Evolutionary conservation across 2,113 vertebrate genomes (phyloP), one percentile per base, ranked within the genome.

Genomic region (Elanoides forficatus): DNA sequence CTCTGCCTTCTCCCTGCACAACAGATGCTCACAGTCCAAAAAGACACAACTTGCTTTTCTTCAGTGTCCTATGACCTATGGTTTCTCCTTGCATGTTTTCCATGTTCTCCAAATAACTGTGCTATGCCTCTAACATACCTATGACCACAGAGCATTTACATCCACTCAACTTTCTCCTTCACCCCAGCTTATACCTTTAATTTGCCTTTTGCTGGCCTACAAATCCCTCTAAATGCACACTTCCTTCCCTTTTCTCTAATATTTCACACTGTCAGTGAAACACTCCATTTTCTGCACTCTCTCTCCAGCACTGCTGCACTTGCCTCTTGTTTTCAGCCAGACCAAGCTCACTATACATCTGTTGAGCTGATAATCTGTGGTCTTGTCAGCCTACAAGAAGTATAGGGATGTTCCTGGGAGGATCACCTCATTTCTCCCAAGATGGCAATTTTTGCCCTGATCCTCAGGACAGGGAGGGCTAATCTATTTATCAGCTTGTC

Each of bases 221-320:
- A 13, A 17, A 21, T 76, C 27, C 21, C 17, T 23, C 32, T 10
- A 18, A 30, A n/a, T 10, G 36, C 20, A 13, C 0, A 0, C 14
- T 52, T 76, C 45, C 13, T 40, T 10, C 32, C 11, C 4, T 81
- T 82, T 83, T 72, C 48, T 68, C 26, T 16, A 20, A 3, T 59
- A 36, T 82, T 88, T 73, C 26, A 30, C 21, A 1, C 70, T 88
- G 18, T 65, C 13, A 7, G 21, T 30, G 32, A 27, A 94, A 45
- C 11, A 3, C 11, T 75, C 53, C 1, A 3, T 29, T 84, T 84
- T 52, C 42, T 2, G 1, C 20, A 13, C 7, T 87, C 47, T 65
- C 13, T 18, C 2, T 21, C 17, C 21, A 36, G 34, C 27, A 27
- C 25, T 34, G 18, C 27, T 73, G 34, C 45, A 36, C 21, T 68